A percentile compares a stretch with the other conserved stretches of the same genome.
Evolutionary conservation across 2,888 invertebrate genomes (phyloP).

Genomic region (Cantharis rufa): DNA sequence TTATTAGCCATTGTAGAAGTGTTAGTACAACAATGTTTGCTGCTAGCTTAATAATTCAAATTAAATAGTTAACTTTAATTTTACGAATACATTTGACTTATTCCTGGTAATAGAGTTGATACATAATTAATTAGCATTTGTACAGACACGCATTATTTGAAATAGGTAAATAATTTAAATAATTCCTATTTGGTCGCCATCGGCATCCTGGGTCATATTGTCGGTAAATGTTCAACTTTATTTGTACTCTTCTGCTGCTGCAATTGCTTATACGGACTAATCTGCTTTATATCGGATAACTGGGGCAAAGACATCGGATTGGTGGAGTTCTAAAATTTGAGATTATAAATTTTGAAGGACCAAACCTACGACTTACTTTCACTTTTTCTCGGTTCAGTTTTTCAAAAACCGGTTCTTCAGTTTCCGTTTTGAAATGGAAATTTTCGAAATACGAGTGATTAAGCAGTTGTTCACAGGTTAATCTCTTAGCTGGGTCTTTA

Average conservation of each 20-base stretch:
- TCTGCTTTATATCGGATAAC: constrained; percentile 60
- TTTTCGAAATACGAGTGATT: constrained; percentile 92
- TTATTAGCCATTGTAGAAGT: neutral
- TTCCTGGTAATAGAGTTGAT: neutral
- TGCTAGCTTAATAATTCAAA: neutral
- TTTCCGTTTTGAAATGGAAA: constrained; percentile 80
- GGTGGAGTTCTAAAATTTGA: constrained; percentile 54
- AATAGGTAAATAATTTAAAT: constrained; percentile 25
- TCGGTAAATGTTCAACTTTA: constrained; percentile 72
- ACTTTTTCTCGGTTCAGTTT: constrained; percentile 66
- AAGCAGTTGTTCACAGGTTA: constrained; percentile 89
- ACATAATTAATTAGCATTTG: neutral
- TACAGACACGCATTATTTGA: constrained; percentile 11
- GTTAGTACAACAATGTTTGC: neutral
- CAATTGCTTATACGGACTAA: constrained; percentile 56
- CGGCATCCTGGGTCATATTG: constrained; percentile 67
- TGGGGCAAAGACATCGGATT: constrained; percentile 70
- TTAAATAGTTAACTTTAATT: neutral
- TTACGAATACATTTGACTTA: neutral
- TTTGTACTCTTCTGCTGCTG: constrained; percentile 39
- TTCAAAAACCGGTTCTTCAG: constrained; percentile 66
- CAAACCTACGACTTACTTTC: constrained; percentile 56
- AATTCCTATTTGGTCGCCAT: constrained; percentile 23
- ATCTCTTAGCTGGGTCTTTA: constrained; percentile 89
- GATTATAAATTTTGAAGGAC: neutral